Conservation (phyloP, 2,797 vertebrate genomes). For the Fistularia tabacaria region DNA sequence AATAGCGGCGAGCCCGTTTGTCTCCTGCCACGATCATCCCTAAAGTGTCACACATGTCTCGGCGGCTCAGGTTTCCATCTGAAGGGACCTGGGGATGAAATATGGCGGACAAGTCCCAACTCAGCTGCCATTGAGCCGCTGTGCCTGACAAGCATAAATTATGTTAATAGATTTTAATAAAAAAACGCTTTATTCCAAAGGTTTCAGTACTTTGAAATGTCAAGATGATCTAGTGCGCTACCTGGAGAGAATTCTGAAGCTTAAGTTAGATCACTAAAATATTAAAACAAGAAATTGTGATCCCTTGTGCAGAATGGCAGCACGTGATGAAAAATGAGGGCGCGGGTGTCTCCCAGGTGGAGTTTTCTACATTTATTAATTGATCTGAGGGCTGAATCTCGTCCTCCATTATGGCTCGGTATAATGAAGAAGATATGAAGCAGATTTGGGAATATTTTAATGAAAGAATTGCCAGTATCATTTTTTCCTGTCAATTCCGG, state of each 20-base stretch:
- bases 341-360: conserved; percentile 61
- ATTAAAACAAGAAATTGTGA: conserved; percentile 78
- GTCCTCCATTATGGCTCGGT: conserved; percentile 53
- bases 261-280: conserved; percentile 79
- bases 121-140: conserved; percentile 51
- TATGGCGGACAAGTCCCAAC: conserved; percentile 40
- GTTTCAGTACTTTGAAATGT: conserved; percentile 78
- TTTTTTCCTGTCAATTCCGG: conserved; percentile 41
- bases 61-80: conserved; percentile 23
- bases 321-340: conserved; percentile 64
- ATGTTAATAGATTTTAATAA: conserved; percentile 79
- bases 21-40: conserved; percentile 41
- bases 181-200: conserved; percentile 80
- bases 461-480: conserved; percentile 62
- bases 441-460: conserved; percentile 66
- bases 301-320: conserved; percentile 58
- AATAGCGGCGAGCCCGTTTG: conserved; percentile 33
- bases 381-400: conserved; percentile 66
- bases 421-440: conserved; percentile 66
- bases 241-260: conserved; percentile 73
- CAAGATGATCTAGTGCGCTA: conserved; percentile 76
- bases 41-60: conserved; percentile 27
- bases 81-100: conserved; percentile 57
- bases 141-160: conserved; percentile 77
- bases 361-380: conserved; percentile 72